Evolutionary conservation across 2,113 vertebrate genomes (phyloP).

Genomic region (Lampris incognitus): DNA sequence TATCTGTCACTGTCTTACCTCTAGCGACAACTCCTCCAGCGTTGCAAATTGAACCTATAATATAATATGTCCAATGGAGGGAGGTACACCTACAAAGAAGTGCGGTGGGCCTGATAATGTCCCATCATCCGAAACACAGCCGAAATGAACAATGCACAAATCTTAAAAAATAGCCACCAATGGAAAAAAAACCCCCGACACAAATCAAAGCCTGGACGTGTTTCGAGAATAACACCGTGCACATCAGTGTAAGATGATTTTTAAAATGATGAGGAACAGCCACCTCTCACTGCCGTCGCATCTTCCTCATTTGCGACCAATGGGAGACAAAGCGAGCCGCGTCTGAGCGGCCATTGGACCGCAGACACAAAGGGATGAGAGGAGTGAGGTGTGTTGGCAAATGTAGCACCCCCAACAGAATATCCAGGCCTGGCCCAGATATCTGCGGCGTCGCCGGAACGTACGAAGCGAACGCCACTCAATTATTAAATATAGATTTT

Average conservation of each 20-base stretch:
- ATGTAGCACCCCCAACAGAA: too few species aligned
- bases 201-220: not conserved
- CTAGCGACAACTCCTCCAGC: slow-evolving; percentile 29
- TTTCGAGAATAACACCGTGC: not conserved
- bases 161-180: not conserved
- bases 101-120: slow-evolving; percentile 53
- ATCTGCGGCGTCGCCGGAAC: too few species aligned
- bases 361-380: slow-evolving; percentile 74
- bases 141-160: not conserved
- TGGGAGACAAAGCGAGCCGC: slow-evolving; percentile 14
- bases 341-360: slow-evolving; percentile 67
- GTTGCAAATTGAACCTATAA: slow-evolving; percentile 24
- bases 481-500: too few species aligned
- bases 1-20: slow-evolving; percentile 37
- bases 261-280: slow-evolving; percentile 20
- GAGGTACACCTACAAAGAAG: slow-evolving; percentile 12
- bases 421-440: too few species aligned
- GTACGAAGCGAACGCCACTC: too few species aligned
- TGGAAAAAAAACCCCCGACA: not conserved
- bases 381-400: slow-evolving; percentile 26
- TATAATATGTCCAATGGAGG: too few species aligned
- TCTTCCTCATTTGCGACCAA: slow-evolving; percentile 74
- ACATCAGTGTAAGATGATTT: slow-evolving; percentile 22
- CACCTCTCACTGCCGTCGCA: slow-evolving; percentile 55
- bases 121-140: slow-evolving; percentile 7